Evolutionary conservation across 2,113 vertebrate species (phyloP).

Genomic region (Zosterops hypoxanthus): DNA sequence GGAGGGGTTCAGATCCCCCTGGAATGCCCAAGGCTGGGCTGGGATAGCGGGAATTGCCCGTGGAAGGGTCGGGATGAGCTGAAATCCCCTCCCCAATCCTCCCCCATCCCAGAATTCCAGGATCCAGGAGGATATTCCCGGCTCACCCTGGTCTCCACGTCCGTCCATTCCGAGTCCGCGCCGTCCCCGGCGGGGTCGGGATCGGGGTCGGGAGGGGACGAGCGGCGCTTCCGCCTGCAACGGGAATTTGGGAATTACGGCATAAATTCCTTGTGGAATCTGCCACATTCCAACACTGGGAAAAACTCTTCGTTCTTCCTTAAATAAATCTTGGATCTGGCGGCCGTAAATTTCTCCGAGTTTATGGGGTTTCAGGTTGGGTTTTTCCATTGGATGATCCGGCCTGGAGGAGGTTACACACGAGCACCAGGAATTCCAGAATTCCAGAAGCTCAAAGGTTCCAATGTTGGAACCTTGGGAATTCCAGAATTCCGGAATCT

Average conservation of each 20-base stretch:
- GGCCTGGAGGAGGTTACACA: accelerated
- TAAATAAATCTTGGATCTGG: not conserved
- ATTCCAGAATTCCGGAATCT: too few relatives aligned
- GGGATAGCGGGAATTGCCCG: accelerated
- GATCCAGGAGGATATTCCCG: accelerated
- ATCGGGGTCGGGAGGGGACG: constrained; percentile 65
- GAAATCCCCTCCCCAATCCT: accelerated
- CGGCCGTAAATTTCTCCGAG: not conserved
- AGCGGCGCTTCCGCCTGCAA: constrained; percentile 85
- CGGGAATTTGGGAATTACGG: not conserved
- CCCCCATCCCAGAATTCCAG: not conserved
- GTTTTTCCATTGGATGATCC: accelerated
- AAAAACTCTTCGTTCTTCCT: accelerated
- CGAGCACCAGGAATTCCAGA: accelerated
- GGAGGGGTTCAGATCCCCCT: accelerated
- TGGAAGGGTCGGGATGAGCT: not conserved
- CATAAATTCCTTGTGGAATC: accelerated
- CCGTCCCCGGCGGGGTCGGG: not conserved
- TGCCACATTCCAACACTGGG: not conserved
- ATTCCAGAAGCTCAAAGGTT: too few relatives aligned
- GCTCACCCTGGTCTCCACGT: constrained; percentile 92
- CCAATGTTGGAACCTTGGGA: too few relatives aligned
- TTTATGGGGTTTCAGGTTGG: not conserved
- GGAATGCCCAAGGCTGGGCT: accelerated
- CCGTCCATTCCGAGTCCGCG: constrained; percentile 85